Conservation (phyloP, 64 coral and sea anemone genomes). For the Stylophora pistillata region DNA sequence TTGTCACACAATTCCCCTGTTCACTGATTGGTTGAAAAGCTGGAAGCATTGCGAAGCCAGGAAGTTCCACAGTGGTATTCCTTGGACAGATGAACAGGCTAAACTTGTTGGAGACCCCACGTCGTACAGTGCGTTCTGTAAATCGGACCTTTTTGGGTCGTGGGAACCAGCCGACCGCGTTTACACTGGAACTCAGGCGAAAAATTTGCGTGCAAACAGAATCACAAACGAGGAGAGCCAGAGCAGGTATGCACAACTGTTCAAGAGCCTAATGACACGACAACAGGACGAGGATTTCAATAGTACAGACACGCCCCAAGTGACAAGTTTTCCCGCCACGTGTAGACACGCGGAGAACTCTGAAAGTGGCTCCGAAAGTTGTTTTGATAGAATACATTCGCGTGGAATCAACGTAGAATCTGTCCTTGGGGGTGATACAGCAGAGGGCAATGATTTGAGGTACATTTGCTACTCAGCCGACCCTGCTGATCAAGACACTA, state of each 20-base stretch:
- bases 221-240: constrained; percentile 4
- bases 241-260: constrained; percentile 21
- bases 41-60: constrained; percentile 36
- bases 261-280: background rate
- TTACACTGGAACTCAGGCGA: constrained; percentile 22
- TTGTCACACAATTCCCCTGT: constrained; percentile 40
- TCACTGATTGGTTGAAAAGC: constrained; percentile 56
- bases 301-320: background rate
- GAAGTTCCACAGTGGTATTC: constrained; percentile 30
- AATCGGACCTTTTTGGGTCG: constrained; percentile 50
- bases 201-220: background rate
- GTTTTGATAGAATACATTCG: background rate
- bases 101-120: constrained; percentile 6
- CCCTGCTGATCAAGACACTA: background rate
- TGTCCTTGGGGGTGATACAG: background rate
- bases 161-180: constrained; percentile 49
- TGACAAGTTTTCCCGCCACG: constrained; percentile 40
- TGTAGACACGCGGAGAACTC: constrained; percentile 18
- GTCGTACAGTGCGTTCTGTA: constrained; percentile 54
- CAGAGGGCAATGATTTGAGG: background rate
- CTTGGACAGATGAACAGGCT: constrained; percentile 57
- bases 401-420: background rate
- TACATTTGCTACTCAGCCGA: constrained; percentile 9
- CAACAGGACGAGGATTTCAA: background rate
- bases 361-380: background rate